phyloP scores from a whole-genome alignment of 2,888 invertebrate species.

The Oxycera nigricornis region DNA sequence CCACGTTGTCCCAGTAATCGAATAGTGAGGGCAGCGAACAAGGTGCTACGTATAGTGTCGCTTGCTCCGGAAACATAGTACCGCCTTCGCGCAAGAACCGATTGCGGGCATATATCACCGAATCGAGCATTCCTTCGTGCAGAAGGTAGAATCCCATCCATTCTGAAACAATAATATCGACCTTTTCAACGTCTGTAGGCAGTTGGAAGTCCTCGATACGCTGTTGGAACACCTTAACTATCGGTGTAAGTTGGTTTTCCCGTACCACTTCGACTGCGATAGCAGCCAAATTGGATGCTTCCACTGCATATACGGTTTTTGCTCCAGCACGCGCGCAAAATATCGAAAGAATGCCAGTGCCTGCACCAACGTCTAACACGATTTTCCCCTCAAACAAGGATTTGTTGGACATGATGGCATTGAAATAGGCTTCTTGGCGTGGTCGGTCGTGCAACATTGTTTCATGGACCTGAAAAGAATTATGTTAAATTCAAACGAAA shows the following conservation, averaged over 20 bases:
- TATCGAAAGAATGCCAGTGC: conserved; percentile 87
- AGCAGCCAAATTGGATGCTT: conserved; percentile 76
- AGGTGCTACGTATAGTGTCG: conserved; percentile 65
- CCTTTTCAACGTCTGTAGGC: conserved; percentile 68
- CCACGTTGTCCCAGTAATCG: conserved; percentile 79
- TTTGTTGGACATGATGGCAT: conserved; percentile 76
- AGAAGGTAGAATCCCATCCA: conserved; percentile 98
- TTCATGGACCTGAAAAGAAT: conserved; percentile 72
- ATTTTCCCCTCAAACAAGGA: conserved; percentile 76
- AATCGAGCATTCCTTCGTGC: conserved; percentile 95
- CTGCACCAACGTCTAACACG: conserved; percentile 87
- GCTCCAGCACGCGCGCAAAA: conserved; percentile 92
- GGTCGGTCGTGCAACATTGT: conserved; percentile 80
- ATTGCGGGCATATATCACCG: conserved; percentile 83
- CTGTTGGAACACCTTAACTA: conserved; percentile 77
- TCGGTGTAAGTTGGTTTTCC: conserved; percentile 72
- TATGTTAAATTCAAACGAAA: background rate
- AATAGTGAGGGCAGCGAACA: conserved; percentile 67
- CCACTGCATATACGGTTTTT: conserved; percentile 82
- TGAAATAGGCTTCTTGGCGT: conserved; percentile 79
- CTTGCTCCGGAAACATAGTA: conserved; percentile 76
- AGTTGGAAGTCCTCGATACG: conserved; percentile 78
- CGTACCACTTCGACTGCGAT: conserved; percentile 71
- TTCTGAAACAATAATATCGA: conserved; percentile 92
- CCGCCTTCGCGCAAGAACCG: conserved; percentile 78